Evolutionary conservation across 2,113 vertebrate genomes (phyloP).

Genomic region (Eupsittula cactorum): DNA sequence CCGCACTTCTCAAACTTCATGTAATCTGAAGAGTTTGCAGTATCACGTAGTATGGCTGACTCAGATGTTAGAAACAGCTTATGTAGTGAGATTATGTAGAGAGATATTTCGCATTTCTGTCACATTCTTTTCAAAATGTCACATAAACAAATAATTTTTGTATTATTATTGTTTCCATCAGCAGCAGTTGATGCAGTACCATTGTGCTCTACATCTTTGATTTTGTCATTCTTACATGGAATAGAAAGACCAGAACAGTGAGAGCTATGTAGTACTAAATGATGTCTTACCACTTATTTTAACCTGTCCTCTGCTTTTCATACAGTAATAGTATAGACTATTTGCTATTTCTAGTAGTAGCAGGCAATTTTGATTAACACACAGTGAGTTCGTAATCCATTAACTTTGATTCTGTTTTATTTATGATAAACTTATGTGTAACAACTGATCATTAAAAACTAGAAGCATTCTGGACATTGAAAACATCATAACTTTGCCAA

Average conservation of each 20-base stretch:
- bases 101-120: background rate
- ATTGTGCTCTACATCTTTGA: background rate
- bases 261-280: background rate
- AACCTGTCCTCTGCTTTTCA: background rate
- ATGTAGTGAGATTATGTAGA: background rate
- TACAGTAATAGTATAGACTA: background rate
- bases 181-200: background rate
- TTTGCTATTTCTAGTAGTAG: background rate
- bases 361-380: background rate
- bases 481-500: background rate
- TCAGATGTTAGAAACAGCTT: constrained; percentile 1
- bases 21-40: constrained; percentile 21
- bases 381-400: background rate
- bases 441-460: background rate
- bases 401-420: background rate
- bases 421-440: background rate
- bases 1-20: constrained; percentile 3
- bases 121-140: constrained; percentile 1
- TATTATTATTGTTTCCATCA: background rate
- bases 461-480: background rate
- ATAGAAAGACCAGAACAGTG: background rate
- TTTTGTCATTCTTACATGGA: background rate
- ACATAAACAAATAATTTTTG: constrained; percentile 6
- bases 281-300: background rate
- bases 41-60: background rate